A percentile compares a stretch with the other conserved stretches of the same genome.
Evolutionary conservation across 2,797 vertebrate species (phyloP).

Genomic region (Pachyuromys duprasi): DNA sequence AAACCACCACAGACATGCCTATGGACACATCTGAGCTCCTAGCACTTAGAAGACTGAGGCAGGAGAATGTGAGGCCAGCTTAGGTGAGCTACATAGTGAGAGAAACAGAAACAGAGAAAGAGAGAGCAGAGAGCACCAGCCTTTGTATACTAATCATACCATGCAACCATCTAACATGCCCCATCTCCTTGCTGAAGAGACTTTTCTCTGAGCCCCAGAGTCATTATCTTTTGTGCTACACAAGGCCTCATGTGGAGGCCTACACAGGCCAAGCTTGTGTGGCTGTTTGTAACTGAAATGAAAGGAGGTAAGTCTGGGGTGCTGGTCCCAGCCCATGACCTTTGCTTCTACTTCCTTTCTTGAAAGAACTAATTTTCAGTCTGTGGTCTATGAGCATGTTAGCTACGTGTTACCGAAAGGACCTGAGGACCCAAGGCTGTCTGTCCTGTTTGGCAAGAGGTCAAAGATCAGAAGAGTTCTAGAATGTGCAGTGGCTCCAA

Average conservation of each 20-base stretch:
- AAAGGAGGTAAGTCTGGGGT: neutral
- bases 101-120: no score
- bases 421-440: no score
- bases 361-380: neutral
- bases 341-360: neutral
- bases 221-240: neutral
- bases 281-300: neutral
- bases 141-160: neutral
- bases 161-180: neutral
- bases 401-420: neutral
- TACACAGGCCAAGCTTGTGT: neutral
- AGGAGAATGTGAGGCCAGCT: neutral
- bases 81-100: neutral
- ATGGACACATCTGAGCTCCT: neutral
- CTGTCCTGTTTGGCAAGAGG: neutral
- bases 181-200: neutral
- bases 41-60: neutral
- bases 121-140: fast-evolving
- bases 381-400: neutral
- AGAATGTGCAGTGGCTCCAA: neutral
- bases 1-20: neutral
- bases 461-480: neutral
- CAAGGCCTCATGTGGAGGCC: neutral
- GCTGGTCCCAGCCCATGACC: neutral
- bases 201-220: neutral